Percentiles rank a stretch among this genome's conserved stretches.
phyloP scores from a whole-genome alignment of 2,797 vertebrate genomes.

The Syndactyla subalaris region DNA sequence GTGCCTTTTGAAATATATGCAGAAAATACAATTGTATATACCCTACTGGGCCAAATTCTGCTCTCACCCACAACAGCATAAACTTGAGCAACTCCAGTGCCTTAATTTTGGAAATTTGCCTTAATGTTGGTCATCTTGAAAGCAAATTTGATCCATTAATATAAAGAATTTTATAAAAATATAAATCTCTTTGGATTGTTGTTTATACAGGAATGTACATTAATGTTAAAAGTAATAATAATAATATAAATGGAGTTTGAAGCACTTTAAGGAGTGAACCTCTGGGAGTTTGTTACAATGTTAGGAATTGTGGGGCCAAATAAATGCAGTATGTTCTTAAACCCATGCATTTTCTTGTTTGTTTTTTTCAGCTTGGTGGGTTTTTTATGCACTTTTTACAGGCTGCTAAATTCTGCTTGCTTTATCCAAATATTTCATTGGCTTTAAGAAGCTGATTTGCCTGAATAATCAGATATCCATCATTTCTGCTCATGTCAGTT shows the following conservation, averaged over 20 bases:
- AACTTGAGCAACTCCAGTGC: neutral
- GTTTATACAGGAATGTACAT: conserved; percentile 54
- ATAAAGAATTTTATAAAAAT: conserved; percentile 41
- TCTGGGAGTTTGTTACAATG: conserved; percentile 42
- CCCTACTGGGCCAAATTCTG: conserved; percentile 9
- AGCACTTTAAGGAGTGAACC: conserved; percentile 73
- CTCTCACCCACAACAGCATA: neutral
- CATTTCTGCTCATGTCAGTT: neutral
- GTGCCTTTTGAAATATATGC: conserved; percentile 13
- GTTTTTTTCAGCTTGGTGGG: neutral
- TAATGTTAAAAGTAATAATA: conserved; percentile 64
- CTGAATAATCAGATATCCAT: neutral
- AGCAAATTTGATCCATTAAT: conserved; percentile 33
- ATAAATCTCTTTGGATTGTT: conserved; percentile 56
- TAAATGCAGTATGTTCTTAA: conserved; percentile 62
- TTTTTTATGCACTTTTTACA: neutral
- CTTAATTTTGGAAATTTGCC: neutral
- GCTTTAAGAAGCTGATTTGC: neutral
- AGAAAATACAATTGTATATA: conserved; percentile 29
- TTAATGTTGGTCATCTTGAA: conserved; percentile 3
- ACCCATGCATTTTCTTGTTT: neutral
- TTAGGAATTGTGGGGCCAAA: conserved; percentile 65
- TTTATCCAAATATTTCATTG: neutral
- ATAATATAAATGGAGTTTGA: conserved; percentile 72
- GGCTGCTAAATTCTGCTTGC: neutral